phyloP scores from a whole-genome alignment of 2,797 vertebrate genomes.

The Melanotaenia nigrans region DNA sequence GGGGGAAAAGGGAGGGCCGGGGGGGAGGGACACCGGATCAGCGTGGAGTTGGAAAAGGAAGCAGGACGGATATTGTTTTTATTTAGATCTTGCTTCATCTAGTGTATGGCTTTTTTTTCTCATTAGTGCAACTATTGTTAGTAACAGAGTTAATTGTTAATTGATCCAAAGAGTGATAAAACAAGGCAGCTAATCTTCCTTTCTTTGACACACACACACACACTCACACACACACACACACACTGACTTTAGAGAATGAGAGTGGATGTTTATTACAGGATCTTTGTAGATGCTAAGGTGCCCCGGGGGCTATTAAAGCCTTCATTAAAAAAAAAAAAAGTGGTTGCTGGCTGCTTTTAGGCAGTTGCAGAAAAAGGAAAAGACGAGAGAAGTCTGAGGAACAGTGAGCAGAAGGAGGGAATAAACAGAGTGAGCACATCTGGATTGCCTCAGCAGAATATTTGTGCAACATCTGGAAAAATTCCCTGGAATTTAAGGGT shows the following conservation, averaged over 20 bases:
- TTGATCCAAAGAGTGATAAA: conserved; percentile 73
- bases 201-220: conserved; percentile 5
- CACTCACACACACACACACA: conserved; percentile 20
- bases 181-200: conserved; percentile 58
- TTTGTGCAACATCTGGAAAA: conserved; percentile 86
- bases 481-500: conserved; percentile 84
- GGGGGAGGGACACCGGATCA: conserved; percentile 34
- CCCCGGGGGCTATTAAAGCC: conserved; percentile 74
- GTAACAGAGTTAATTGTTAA: conserved; percentile 74
- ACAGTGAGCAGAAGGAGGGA: conserved; percentile 59
- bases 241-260: conserved; percentile 57
- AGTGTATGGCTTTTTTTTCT: conserved; percentile 2
- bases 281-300: conserved; percentile 70
- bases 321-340: conserved; percentile 34
- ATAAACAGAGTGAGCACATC: conserved; percentile 79
- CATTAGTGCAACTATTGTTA: conserved; percentile 61
- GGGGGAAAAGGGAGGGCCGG: conserved; percentile 8
- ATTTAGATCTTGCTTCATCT: conserved; percentile 43
- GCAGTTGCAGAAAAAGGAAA: conserved; percentile 33
- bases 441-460: conserved; percentile 83
- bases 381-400: conserved; percentile 65
- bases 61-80: conserved; percentile 48
- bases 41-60: conserved; percentile 32
- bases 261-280: conserved; percentile 80
- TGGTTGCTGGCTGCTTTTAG: conserved; percentile 44